Evolutionary conservation across 2,888 invertebrate species (phyloP), one percentile per base, ranked within the genome.

Genomic region (Eudemis profundana): DNA sequence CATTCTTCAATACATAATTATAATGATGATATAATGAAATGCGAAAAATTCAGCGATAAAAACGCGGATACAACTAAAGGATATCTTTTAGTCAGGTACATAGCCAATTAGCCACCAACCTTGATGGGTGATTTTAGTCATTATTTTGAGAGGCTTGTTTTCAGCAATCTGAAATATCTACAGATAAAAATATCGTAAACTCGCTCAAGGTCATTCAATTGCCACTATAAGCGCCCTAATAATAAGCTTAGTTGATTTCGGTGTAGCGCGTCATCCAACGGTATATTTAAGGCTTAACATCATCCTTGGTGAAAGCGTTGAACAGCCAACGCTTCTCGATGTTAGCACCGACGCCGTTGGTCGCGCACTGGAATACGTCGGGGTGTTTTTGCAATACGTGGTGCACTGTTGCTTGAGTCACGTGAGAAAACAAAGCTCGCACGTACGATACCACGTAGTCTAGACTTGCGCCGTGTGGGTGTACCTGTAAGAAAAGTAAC

Each of bases 361-460:
- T 91, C 75, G 95, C 95, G 72, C 96, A 95, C 74, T 94, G 94
- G 85, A 98, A 98, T 33, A 98, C 95, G 72, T 95, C 95, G 0
- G 95, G 94, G 84, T 97, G 97, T 78, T 95, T 94, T 75, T 94
- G 94, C 80, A 98, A 94, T 19, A 98, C 93, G 70, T 93, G 93
- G 85, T 97, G 97, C 12, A 98, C 94, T 70, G 96, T 95, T 42
- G 95, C 94, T 51, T 96, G 95, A 67, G 95, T 93, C 53, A 96
- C 90, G 72, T 93, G 93, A 1, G 96, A 93, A 75, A 96, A 95
- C 71, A 97, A 91, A 78, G 96, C 96, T 77, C 96, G 96, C 19
- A 98, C 94, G 87, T 98, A 98, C 7, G 97, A 97, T 93, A 97
- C 97, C 70, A 98, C 95, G 86, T 97, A 97, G 83, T 97, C 97